Conservation (phyloP, 92 coral and sea anemone genomes). For the Bergia sp. region DNA sequence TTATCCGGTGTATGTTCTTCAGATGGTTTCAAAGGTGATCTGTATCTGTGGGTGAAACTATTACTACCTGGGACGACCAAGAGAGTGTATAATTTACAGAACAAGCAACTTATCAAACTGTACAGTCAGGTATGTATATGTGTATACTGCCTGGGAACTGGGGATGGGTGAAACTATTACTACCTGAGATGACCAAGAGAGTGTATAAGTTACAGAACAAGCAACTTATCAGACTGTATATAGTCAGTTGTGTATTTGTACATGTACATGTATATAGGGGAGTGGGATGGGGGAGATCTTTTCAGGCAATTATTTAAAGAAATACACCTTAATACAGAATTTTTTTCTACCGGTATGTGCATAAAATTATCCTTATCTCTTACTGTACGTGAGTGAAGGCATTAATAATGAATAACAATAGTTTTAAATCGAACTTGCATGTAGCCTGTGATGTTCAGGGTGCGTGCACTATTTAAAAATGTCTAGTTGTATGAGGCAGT, state of each 20-base stretch:
- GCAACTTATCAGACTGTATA: constrained; percentile 76
- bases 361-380: too few relatives aligned
- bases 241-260: constrained; percentile 67
- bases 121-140: constrained; percentile 86
- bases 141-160: background rate
- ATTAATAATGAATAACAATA: too few relatives aligned
- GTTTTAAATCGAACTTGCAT: too few relatives aligned
- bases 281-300: background rate
- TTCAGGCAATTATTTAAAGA: too few relatives aligned
- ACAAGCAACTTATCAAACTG: constrained; percentile 89
- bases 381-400: too few relatives aligned
- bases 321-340: too few relatives aligned
- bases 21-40: constrained; percentile 78
- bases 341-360: too few relatives aligned
- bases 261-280: background rate
- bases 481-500: too few relatives aligned
- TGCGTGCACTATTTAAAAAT: too few relatives aligned
- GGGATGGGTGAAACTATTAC: constrained; percentile 47
- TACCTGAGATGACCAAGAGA: constrained; percentile 89
- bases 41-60: constrained; percentile 77
- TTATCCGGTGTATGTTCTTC: background rate
- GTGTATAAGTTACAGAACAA: constrained; percentile 94
- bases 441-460: too few relatives aligned
- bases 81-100: constrained; percentile 92
- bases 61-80: constrained; percentile 89